A percentile compares a stretch with the other conserved stretches of the same genome.
phyloP scores from a whole-genome alignment of 2,888 invertebrate genomes.

The Drosophila fungiperda region DNA sequence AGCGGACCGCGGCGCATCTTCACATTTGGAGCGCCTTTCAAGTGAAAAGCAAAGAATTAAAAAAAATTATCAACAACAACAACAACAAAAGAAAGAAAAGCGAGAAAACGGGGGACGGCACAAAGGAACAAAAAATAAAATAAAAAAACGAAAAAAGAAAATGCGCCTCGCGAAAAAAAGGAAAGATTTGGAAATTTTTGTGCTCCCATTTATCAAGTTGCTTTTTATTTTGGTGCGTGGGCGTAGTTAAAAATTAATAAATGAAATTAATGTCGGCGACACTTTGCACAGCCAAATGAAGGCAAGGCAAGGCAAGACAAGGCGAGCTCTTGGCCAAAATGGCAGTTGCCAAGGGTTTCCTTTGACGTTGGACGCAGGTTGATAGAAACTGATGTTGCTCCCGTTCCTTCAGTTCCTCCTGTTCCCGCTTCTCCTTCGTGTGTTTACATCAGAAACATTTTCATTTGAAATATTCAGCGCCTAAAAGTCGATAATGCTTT shows the following conservation, averaged over 20 bases:
- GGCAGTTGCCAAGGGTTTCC: conserved; percentile 77
- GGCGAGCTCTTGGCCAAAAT: conserved; percentile 39
- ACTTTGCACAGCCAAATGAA: conserved; percentile 62
- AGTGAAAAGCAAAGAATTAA: conserved; percentile 82
- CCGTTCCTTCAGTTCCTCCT: neutral
- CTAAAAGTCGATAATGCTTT: conserved; percentile 81
- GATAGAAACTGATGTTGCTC: conserved; percentile 4
- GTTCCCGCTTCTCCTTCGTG: conserved; percentile 6
- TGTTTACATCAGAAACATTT: conserved; percentile 78
- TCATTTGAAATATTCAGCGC: conserved; percentile 78
- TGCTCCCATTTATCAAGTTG: conserved; percentile 77
- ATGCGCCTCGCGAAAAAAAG: conserved; percentile 69
- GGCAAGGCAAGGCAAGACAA: conserved; percentile 1
- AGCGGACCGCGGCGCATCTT: conserved; percentile 76
- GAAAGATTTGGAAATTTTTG: conserved; percentile 68
- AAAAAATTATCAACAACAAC: conserved; percentile 73
- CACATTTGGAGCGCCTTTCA: conserved; percentile 76
- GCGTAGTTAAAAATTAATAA: conserved; percentile 83
- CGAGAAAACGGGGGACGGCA: conserved; percentile 45
- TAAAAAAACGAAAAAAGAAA: conserved; percentile 51
- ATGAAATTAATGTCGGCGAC: conserved; percentile 83
- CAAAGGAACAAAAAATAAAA: conserved; percentile 43
- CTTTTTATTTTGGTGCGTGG: conserved; percentile 79
- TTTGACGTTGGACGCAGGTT: conserved; percentile 56
- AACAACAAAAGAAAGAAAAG: conserved; percentile 21